These are phyloP conservation scores for Romanomermis culicivorax DNA, from an alignment of 2,888 invertebrate genomes.

Conservation along the genomic window DNA sequence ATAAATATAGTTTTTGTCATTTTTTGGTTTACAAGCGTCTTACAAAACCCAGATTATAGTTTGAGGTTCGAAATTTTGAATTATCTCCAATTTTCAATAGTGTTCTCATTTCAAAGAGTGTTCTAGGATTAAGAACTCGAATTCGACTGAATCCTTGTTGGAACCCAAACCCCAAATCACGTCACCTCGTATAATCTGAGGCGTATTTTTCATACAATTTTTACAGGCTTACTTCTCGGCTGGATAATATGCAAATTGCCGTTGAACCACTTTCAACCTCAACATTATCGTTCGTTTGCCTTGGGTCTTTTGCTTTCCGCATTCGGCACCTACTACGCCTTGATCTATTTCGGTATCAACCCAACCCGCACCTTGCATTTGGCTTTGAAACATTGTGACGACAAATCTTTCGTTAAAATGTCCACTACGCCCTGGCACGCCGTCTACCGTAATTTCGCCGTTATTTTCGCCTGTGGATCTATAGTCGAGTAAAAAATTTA, in stretches of 20 bases:
- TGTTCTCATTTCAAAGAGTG: too few species aligned
- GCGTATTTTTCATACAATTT: too few species aligned
- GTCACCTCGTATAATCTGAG: too few species aligned
- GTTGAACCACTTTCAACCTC: background rate
- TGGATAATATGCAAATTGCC: background rate
- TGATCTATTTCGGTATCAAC: background rate
- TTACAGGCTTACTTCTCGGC: background rate
- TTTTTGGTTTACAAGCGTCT: too few species aligned
- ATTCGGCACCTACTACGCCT: background rate
- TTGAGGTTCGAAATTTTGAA: too few species aligned
- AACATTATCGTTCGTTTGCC: background rate
- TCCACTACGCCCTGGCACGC: conserved; percentile 1
- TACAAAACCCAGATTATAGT: too few species aligned
- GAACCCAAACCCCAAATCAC: too few species aligned
- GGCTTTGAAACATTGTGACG: conserved; percentile 1
- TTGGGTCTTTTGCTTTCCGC: background rate
- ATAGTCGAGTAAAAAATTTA: background rate
- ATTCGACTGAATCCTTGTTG: too few species aligned
- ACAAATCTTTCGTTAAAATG: background rate
- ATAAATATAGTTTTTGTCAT: too few species aligned
- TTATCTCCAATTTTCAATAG: too few species aligned
- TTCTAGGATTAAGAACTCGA: too few species aligned
- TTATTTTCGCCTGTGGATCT: background rate
- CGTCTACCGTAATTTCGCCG: background rate
- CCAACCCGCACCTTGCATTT: background rate